Percentiles rank a stretch among this genome's conserved stretches.
Conservation (phyloP, 2,888 invertebrate species). For the Anthophora plumipes region DNA sequence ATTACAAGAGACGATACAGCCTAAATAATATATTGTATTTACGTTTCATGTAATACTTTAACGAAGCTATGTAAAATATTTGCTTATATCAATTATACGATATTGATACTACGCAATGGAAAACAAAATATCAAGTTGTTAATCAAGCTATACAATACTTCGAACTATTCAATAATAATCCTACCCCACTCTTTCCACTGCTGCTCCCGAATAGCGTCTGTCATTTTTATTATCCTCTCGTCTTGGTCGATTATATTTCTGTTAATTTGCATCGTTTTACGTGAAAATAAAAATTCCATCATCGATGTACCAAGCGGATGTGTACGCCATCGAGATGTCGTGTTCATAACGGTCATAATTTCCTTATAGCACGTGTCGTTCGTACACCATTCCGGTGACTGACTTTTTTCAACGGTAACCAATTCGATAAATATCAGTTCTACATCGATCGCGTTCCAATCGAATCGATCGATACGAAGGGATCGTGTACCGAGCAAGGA, state of each 20-base stretch:
- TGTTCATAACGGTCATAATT: conserved; percentile 6
- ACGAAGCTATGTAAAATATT: conserved; percentile 56
- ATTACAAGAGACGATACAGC: conserved; percentile 33
- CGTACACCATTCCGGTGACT: neutral
- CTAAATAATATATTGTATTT: conserved; percentile 54
- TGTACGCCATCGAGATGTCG: conserved; percentile 29
- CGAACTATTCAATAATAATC: neutral
- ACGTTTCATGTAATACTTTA: conserved; percentile 55
- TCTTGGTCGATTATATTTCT: neutral
- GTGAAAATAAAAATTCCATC: conserved; percentile 24
- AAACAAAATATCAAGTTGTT: conserved; percentile 20
- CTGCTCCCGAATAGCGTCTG: neutral
- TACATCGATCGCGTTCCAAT: conserved; percentile 17
- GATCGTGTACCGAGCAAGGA: conserved; percentile 15
- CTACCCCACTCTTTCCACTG: conserved; percentile 50
- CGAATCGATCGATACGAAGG: neutral
- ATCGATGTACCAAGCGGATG: neutral
- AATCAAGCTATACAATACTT: conserved; percentile 11
- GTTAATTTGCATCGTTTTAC: neutral
- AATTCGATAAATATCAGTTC: conserved; percentile 33
- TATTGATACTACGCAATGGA: conserved; percentile 47
- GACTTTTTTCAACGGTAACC: neutral
- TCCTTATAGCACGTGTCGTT: neutral
- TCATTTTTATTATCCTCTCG: conserved; percentile 21
- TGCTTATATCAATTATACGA: conserved; percentile 56